Percentiles rank a stretch among this genome's conserved stretches.
phyloP scores from a whole-genome alignment of 1,140 invertebrate genomes.

The Medauroidea extradentata region DNA sequence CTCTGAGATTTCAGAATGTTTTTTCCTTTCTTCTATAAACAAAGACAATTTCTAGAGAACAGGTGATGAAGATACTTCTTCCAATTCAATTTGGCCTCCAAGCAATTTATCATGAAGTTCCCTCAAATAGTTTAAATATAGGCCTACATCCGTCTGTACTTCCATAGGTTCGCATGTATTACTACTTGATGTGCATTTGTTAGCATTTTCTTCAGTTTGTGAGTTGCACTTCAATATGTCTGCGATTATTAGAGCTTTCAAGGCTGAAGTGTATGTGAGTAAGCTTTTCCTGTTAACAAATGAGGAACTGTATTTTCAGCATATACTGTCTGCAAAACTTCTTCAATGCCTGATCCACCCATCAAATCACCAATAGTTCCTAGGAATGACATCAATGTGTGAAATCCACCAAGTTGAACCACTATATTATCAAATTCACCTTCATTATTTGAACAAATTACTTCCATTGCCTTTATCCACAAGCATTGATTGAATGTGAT shows the following conservation, averaged over 20 bases:
- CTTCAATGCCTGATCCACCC: slow-evolving; percentile 39
- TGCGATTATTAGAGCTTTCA: slow-evolving; percentile 35
- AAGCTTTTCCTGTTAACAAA: slow-evolving; percentile 37
- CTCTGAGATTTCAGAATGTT: too few species aligned
- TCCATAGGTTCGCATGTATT: background rate
- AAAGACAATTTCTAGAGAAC: too few species aligned
- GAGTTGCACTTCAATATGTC: slow-evolving; percentile 30
- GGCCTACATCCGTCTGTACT: background rate
- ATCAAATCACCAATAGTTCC: slow-evolving; percentile 42
- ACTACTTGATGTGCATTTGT: background rate
- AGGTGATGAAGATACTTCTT: too few species aligned
- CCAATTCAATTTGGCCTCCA: too few species aligned
- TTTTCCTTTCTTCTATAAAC: too few species aligned
- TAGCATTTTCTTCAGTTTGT: background rate
- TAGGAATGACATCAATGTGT: slow-evolving; percentile 40
- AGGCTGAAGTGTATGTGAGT: slow-evolving; percentile 34
- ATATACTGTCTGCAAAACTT: slow-evolving; percentile 34
- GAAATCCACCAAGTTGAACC: slow-evolving; percentile 31
- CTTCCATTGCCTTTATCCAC: slow-evolving; percentile 44
- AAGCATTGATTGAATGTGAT: slow-evolving; percentile 29
- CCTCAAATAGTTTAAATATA: background rate
- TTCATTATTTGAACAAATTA: slow-evolving; percentile 25
- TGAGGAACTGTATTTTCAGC: slow-evolving; percentile 36
- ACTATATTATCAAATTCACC: slow-evolving; percentile 13
- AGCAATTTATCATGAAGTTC: too few species aligned